Base-by-base conservation (phyloP, 2,797 vertebrate genomes). In the Menidia menidia region DNA sequence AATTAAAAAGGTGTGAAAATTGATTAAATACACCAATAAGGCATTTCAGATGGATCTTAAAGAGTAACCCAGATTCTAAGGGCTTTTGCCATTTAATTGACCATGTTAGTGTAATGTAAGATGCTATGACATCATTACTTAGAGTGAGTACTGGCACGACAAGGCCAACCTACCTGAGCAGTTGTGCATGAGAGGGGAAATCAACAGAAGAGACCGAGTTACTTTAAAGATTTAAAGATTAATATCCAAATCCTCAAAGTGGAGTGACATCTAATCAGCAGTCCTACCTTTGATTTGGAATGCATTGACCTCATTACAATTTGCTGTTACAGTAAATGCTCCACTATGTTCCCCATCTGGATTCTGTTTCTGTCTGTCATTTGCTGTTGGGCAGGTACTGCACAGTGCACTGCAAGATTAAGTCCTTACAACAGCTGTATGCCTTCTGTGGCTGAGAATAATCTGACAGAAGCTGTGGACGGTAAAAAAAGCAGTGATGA, bases 401-500 rank as follows among this genome's bases (percentile, higher is more conserved):
- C 6, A 39, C 43, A 48, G n/a, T 9, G 19, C 25, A 25, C 25
- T 25, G 48, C 30, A 30, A 6, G 11, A 39, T 52, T 55, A n/a
- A 31, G 33, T 55, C 15, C n/a, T 55, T 35, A 65, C 18, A 35
- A 57, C 33, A 7, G 55, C 39, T 0, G 4, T 44, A 16, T 41
- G 55, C 16, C 2, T 18, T 47, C 3, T 58, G 15, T 58, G 44
- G 6, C 33, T 42, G 64, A 50, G 58, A 51, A 10, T 58, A 12
- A 48, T 66, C 43, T 48, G 11, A 66, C 16, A 13, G 39, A 44
- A 66, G 64, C 31, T 48, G 31, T 47, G 25, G 35, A 11, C 48
- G 52, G 25, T 43, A 53, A 53, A 64, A 64, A 15, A n/a, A 48
- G 25, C 25, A 57, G 16, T 14, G 14, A 53, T 13, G 2, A 30